These are phyloP conservation scores for Conops quadrifasciatus DNA, from an alignment of 2,888 invertebrate species.

Conservation along the genomic window DNA sequence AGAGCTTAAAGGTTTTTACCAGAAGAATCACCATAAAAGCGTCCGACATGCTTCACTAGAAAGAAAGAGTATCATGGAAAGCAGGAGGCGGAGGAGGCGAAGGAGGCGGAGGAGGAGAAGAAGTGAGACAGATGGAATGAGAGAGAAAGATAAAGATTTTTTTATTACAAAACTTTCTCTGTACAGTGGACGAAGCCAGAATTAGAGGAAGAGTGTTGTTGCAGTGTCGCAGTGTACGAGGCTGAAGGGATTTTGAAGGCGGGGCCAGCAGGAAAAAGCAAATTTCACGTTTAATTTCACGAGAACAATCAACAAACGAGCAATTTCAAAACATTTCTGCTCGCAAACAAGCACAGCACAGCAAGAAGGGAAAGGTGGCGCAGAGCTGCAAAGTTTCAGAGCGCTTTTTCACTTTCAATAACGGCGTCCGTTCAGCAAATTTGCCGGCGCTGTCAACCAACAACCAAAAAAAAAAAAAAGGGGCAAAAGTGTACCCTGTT, in stretches of 20 bases:
- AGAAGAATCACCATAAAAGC: neutral
- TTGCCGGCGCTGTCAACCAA: neutral
- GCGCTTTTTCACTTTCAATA: neutral
- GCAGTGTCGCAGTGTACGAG: neutral
- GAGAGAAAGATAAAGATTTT: constrained; percentile 18
- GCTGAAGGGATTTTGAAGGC: constrained; percentile 21
- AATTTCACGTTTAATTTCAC: constrained; percentile 49
- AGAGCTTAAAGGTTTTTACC: neutral
- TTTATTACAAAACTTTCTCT: constrained; percentile 51
- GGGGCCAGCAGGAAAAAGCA: constrained; percentile 20
- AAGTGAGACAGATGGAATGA: neutral
- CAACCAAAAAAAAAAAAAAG: too few relatives aligned
- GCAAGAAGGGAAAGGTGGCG: neutral
- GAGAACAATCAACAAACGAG: constrained; percentile 44
- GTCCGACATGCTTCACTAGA: neutral
- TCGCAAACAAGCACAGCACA: neutral
- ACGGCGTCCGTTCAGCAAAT: neutral
- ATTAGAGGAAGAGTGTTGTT: constrained; percentile 7
- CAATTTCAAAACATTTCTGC: constrained; percentile 30
- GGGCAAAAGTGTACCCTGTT: constrained; percentile 6
- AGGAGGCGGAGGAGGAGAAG: neutral
- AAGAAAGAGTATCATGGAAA: neutral
- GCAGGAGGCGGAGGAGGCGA: too few relatives aligned
- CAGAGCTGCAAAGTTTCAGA: neutral
- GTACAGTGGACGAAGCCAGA: constrained; percentile 35